phyloP scores from a whole-genome alignment of 2,113 vertebrate species.

The Nibea coibor region DNA sequence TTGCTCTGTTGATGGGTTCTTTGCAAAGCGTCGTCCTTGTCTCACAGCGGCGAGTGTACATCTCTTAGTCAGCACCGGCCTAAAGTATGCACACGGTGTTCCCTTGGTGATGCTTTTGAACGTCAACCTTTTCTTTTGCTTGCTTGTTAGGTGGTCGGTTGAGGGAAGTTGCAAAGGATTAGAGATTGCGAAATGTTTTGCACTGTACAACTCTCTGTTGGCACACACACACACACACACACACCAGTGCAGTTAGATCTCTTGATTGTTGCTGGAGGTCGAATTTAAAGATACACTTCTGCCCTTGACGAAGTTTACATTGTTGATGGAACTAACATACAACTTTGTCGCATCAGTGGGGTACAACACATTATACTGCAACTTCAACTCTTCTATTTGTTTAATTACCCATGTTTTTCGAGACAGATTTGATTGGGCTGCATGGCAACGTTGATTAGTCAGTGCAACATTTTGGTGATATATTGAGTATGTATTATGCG shows the following conservation, averaged over 20 bases:
- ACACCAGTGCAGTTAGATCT: not conserved
- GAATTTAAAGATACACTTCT: not conserved
- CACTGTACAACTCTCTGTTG: not conserved
- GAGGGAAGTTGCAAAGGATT: conserved; percentile 6
- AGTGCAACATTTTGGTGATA: not conserved
- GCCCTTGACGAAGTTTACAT: not conserved
- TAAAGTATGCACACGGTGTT: conserved; percentile 24
- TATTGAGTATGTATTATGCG: not conserved
- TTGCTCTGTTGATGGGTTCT: conserved; percentile 68
- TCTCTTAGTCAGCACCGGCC: conserved; percentile 28
- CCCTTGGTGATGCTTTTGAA: conserved; percentile 18
- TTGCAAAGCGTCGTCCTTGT: conserved; percentile 63
- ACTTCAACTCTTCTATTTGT: not conserved
- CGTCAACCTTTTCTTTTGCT: conserved; percentile 36
- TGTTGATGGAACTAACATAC: not conserved
- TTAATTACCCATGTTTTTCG: not conserved
- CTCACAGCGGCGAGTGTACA: conserved; percentile 40
- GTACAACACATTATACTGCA: not conserved
- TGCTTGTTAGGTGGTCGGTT: conserved; percentile 33
- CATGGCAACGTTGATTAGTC: not conserved
- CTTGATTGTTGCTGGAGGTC: not conserved
- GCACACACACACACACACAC: not conserved
- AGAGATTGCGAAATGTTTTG: conserved; percentile 25
- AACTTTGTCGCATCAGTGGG: not conserved
- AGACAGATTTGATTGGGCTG: not conserved